Base-by-base conservation (phyloP, 2,113 vertebrate species). In the Gopherus evgoodei region DNA sequence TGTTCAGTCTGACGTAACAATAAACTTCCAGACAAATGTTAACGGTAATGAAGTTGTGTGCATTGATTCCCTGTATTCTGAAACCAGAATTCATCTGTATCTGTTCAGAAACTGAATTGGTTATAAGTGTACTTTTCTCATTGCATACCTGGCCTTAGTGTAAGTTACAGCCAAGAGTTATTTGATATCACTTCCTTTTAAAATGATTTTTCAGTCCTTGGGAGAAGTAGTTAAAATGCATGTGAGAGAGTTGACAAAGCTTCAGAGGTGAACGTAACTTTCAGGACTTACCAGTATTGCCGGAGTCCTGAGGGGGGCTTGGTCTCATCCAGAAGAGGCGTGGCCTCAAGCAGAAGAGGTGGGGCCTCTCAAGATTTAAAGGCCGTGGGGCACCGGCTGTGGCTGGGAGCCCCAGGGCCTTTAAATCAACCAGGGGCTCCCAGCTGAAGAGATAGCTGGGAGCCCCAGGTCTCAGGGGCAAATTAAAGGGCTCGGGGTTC, bases 11-110 rank as follows among this genome's bases (percentile, higher is more conserved):
- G 25, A 5, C 69, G 38, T 93, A 94, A 97, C 95, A 95, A 82
- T 27, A 49, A 56, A 59, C 35, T 91, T 91, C 96, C 56, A 93
- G 95, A 86, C 91, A 93, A 50, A 47, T 92, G 87, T 92, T 92
- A 90, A 86, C 0, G 0, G 11, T 84, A 11, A 1, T 90, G 57
- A 0, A 87, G 42, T 84, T 72, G 5, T 72, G 52, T 91, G 78
- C 84, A 35, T 90, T 94, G 31, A 19, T 50, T 50, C 91, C 7
- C 86, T 17, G 29, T 0, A 0, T 54, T 96, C 81, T 95, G 62
- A 44, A 84, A 59, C 87, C 87, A 81, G 85, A 94, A 7, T 90
- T 85, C 19, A 52, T 93, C 44, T 88, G 56, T 92, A 78, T 79
- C 2, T 1, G 89, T 92, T 27, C 38, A 65, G 53, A 49, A 69